Evolutionary conservation across 1,140 invertebrate species (phyloP), one percentile per base, ranked within the genome.

Genomic region (Eciton burchellii): DNA sequence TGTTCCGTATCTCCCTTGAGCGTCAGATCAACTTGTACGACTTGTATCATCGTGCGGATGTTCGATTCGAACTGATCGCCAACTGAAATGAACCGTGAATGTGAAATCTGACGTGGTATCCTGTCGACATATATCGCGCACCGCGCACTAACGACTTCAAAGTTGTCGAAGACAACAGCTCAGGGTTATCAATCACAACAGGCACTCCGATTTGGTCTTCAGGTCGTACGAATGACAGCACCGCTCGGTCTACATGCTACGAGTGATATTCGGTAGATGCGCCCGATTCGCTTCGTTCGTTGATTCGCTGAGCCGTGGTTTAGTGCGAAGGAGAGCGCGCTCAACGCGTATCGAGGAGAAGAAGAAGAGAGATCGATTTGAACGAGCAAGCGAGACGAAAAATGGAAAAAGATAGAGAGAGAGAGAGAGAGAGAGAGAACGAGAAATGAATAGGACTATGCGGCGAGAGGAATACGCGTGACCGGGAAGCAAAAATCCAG

Each of bases 181-280:
- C n/a, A n/a, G 24, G 8, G 8, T 41, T 45, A 49, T 63, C 45
- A 76, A 54, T 74, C 68, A 65, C 76, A 71, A 47, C 47, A 45
- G 60, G 57, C 68, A 59, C 60, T 81, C 57, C 56, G 60, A 72
- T 60, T 19, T 16, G 52, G 52, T 68, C 5, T 43, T 57, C 73
- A 52, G 19, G 26, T 43, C 26, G 65, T 52, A 45, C 57, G 72
- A 57, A 79, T 88, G 87, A 88, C 87, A 88, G 81, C 81, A 82
- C 87, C 70, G 81, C 56, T 59, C 86, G 86, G 86, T 84, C 71
- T 83, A 81, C 86, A 88, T 86, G 65, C 81, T 56, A 49, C 86
- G 86, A 89, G 81, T 88, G 86, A 88, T 86, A 83, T 89, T 82
- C 86, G 72, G 72, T 79, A 56, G 82, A 81, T 81, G 60, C 45